phyloP scores from a whole-genome alignment of 2,113 vertebrate genomes.

The Antigone vipio region DNA sequence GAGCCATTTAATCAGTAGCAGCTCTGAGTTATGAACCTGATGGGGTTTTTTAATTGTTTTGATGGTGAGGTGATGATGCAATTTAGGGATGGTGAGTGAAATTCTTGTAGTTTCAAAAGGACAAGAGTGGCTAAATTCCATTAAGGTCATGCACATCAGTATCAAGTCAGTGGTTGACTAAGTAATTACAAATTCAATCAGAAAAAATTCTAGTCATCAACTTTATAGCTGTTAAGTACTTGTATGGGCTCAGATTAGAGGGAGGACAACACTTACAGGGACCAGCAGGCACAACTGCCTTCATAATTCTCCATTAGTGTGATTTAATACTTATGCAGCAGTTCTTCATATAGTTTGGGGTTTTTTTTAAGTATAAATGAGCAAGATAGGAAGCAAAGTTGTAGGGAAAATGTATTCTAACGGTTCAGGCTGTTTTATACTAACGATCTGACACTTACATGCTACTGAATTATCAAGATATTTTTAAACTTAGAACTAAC shows the following conservation, averaged over 20 bases:
- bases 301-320: background rate
- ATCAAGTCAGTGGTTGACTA: background rate
- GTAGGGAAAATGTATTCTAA: background rate
- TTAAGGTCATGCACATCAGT: background rate
- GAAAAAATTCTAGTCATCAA: background rate
- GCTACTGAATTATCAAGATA: background rate
- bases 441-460: background rate
- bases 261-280: background rate
- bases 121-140: background rate
- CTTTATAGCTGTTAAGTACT: background rate
- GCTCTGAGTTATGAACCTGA: background rate
- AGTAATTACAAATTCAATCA: background rate
- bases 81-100: background rate
- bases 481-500: background rate
- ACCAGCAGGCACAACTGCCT: background rate
- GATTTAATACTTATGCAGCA: background rate
- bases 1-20: background rate
- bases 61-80: accelerated
- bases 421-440: background rate
- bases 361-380: background rate
- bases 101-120: background rate
- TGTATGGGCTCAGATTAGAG: background rate
- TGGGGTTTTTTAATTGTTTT: background rate
- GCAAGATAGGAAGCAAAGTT: background rate
- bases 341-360: background rate